phyloP scores from a whole-genome alignment of 2,888 invertebrate genomes.

The Rhagophthalmus giganteus region DNA sequence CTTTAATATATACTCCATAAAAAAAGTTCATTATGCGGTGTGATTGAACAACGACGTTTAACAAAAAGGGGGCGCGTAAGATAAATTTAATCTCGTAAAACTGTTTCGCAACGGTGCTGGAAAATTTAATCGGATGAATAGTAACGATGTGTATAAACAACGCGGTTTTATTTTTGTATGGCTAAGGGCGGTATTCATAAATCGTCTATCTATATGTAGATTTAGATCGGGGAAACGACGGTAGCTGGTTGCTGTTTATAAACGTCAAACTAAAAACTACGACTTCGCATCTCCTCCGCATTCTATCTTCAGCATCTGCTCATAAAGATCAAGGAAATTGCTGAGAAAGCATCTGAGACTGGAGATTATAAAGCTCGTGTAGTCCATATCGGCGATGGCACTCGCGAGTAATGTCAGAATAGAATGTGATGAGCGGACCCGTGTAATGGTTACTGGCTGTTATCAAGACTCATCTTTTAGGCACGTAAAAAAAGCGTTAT shows the following conservation, averaged over 20 bases:
- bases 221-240: constrained; percentile 28
- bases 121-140: constrained; percentile 20
- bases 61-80: constrained; percentile 7
- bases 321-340: constrained; percentile 26
- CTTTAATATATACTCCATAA: background rate
- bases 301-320: constrained; percentile 18
- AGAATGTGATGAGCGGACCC: constrained; percentile 44
- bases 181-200: constrained; percentile 27
- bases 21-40: constrained; percentile 7
- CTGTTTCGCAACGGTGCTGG: constrained; percentile 9
- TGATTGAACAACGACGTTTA: constrained; percentile 8
- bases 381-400: constrained; percentile 32
- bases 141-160: constrained; percentile 19
- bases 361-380: constrained; percentile 33
- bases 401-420: constrained; percentile 39
- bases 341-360: constrained; percentile 27
- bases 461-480: constrained; percentile 48
- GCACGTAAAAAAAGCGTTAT: constrained; percentile 46
- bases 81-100: constrained; percentile 14
- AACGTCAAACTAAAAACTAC: constrained; percentile 29
- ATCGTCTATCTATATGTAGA: constrained; percentile 44
- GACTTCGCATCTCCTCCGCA: constrained; percentile 11
- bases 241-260: constrained; percentile 15
- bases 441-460: constrained; percentile 47
- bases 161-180: constrained; percentile 17